Conservation (phyloP, 2,113 vertebrate species). For the Syngnathus floridae region DNA sequence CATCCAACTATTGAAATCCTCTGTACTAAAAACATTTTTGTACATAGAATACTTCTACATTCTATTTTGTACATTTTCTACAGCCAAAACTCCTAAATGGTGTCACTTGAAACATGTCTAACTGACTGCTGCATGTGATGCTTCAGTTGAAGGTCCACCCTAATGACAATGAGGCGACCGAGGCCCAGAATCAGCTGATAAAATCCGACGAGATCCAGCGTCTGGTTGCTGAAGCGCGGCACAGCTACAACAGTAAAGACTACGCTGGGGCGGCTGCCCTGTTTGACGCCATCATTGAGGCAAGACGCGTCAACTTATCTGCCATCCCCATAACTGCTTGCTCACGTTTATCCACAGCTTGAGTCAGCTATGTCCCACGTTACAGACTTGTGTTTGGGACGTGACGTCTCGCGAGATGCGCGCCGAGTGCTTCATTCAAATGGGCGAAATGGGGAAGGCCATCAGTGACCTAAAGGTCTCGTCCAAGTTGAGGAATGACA, state of each 20-base stretch:
- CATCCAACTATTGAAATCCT: background rate
- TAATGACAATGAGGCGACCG: conserved; percentile 80
- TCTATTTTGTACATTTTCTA: no score
- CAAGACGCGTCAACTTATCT: conserved; percentile 48
- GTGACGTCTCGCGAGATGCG: conserved; percentile 86
- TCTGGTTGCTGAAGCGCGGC: conserved; percentile 72
- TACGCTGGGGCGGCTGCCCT: conserved; percentile 72
- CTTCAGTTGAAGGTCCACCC: conserved; percentile 86
- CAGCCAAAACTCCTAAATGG: background rate
- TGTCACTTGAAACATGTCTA: background rate
- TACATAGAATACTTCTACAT: no score
- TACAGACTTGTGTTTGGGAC: conserved; percentile 91
- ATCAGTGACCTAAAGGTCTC: conserved; percentile 92
- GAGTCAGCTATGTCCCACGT: conserved; percentile 22
- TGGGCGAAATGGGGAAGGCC: conserved; percentile 89
- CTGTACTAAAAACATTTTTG: background rate
- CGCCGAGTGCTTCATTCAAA: conserved; percentile 87
- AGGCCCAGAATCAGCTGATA: conserved; percentile 81
- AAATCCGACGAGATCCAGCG: conserved; percentile 89
- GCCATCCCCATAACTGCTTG: no score
- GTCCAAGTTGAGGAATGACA: conserved; percentile 92
- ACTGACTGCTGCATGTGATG: background rate
- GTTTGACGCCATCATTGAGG: conserved; percentile 85
- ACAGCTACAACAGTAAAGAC: conserved; percentile 72
- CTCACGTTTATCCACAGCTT: background rate